phyloP scores from a whole-genome alignment of 2,888 invertebrate genomes.

The Ceratothoa steindachneri region DNA sequence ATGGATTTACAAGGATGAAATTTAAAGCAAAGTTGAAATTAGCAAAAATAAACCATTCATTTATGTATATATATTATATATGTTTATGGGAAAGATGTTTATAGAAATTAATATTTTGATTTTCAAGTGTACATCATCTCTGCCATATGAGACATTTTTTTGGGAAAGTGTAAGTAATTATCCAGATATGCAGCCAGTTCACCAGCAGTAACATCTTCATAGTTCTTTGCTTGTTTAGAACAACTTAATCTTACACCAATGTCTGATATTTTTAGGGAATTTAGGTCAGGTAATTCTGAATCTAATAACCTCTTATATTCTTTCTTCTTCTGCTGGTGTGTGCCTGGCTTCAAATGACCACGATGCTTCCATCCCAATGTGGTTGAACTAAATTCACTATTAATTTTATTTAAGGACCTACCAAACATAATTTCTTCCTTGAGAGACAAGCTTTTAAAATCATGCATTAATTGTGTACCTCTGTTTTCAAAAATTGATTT shows the following conservation, averaged over 20 bases:
- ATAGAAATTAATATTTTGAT: background rate
- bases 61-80: no score
- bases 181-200: slow-evolving; percentile 56
- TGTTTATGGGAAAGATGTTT: no score
- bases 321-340: background rate
- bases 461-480: background rate
- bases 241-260: slow-evolving; percentile 14
- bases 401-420: background rate
- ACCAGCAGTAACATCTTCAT: slow-evolving; percentile 53
- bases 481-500: background rate
- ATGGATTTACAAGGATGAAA: no score
- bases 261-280: background rate
- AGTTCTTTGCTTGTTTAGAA: slow-evolving; percentile 43
- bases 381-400: background rate
- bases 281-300: background rate
- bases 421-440: background rate
- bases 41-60: no score
- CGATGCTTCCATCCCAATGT: background rate
- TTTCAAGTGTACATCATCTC: slow-evolving; percentile 56
- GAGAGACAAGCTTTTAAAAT: background rate
- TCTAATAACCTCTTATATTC: background rate
- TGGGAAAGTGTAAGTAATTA: slow-evolving; percentile 55
- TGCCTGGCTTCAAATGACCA: background rate
- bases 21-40: no score
- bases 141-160: slow-evolving; percentile 57